Conservation (phyloP, 2,113 vertebrate species). For the Neoarius graeffei region DNA sequence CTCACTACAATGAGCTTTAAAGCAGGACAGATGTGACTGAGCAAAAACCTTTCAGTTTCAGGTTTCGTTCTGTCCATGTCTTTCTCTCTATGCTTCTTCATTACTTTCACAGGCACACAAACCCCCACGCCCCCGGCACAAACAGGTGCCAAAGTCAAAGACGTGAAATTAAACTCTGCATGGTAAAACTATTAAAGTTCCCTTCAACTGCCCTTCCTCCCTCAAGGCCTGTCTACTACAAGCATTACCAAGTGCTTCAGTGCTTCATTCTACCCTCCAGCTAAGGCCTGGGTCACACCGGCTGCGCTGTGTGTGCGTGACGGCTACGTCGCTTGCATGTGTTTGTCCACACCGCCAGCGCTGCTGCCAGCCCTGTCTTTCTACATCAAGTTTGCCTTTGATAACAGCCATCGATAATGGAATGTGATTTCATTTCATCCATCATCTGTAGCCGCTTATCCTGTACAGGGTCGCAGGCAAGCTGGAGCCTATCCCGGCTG, state of each 20-base stretch:
- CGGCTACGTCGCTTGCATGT: no score
- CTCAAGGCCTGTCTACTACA: background rate
- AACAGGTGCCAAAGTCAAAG: constrained; percentile 3
- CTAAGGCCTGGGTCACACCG: no score
- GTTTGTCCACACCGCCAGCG: no score
- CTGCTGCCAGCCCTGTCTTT: no score
- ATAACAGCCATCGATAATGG: no score
- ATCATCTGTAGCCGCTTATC: no score
- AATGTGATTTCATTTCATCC: no score
- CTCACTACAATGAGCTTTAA: background rate
- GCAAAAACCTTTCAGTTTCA: background rate
- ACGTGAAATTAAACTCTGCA: background rate
- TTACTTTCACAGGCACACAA: constrained; percentile 10
- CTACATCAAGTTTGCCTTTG: no score
- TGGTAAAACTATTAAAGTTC: background rate
- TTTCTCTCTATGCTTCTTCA: constrained; percentile 11
- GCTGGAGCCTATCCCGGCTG: no score
- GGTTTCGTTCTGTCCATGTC: background rate
- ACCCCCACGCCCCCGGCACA: background rate
- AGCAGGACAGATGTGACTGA: background rate
- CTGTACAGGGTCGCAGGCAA: no score
- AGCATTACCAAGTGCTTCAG: background rate
- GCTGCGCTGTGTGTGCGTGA: no score
- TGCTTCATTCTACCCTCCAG: background rate
- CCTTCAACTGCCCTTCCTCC: background rate